phyloP scores from a whole-genome alignment of 2,888 invertebrate genomes.

The Branchipolynoe longqiensis region DNA sequence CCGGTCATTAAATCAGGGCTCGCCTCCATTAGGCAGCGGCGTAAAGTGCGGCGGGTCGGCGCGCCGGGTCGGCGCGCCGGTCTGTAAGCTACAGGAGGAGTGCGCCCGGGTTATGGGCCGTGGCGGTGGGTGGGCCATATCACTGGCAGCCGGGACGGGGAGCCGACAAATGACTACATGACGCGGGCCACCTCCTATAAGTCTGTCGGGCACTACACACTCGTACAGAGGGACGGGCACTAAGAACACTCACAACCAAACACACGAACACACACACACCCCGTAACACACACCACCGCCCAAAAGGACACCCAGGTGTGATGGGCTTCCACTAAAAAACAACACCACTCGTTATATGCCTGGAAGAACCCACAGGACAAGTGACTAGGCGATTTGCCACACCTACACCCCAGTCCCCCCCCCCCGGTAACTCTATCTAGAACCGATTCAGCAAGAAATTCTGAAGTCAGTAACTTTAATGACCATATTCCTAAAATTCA shows the following conservation, averaged over 20 bases:
- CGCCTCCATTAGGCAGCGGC: neutral
- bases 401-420: neutral
- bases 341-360: too few species aligned
- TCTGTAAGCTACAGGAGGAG: slow-evolving; percentile 39
- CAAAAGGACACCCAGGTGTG: too few species aligned
- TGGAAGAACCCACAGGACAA: too few species aligned
- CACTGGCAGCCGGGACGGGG: neutral
- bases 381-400: neutral
- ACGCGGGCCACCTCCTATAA: slow-evolving; percentile 1
- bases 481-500: too few species aligned
- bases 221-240: slow-evolving; percentile 9
- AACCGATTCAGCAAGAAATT: too few species aligned
- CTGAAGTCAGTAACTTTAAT: too few species aligned
- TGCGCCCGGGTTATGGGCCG: neutral
- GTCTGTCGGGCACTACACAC: slow-evolving; percentile 15
- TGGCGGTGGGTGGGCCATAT: slow-evolving; percentile 31
- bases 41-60: neutral
- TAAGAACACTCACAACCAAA: too few species aligned
- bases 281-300: too few species aligned
- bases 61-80: neutral
- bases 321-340: too few species aligned
- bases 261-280: too few species aligned
- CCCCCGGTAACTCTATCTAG: too few species aligned
- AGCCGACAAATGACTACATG: slow-evolving; percentile 27
- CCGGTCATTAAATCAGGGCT: slow-evolving; percentile 12